phyloP scores from a whole-genome alignment of 2,113 vertebrate species.

The Smithornis capensis region DNA sequence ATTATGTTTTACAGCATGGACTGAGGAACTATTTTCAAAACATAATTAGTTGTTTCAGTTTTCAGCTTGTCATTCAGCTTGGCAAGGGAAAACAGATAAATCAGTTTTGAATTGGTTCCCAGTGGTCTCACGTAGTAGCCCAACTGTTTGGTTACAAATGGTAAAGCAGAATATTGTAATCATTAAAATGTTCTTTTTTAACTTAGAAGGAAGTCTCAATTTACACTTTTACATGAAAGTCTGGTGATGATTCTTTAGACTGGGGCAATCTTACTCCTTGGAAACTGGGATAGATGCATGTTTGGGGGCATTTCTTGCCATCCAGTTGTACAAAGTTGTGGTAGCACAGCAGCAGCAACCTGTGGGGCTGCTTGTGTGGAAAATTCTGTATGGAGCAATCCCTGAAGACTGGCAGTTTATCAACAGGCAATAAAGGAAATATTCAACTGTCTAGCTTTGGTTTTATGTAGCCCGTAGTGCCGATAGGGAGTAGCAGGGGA shows the following conservation, averaged over 20 bases:
- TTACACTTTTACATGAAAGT: not conserved
- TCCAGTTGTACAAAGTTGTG: not conserved
- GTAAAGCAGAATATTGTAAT: not conserved
- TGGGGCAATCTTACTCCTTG: not conserved
- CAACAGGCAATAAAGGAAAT: conserved; percentile 30
- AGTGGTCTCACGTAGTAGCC: not conserved
- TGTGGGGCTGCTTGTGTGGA: not conserved
- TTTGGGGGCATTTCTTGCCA: not conserved
- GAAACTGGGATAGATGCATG: not conserved
- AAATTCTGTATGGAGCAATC: not conserved
- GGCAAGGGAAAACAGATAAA: not conserved
- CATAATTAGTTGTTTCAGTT: not conserved
- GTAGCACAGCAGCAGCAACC: not conserved
- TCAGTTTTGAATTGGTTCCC: not conserved
- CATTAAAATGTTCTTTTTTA: not conserved
- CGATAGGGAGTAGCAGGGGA: conserved; percentile 19
- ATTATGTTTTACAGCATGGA: not conserved
- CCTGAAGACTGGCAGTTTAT: not conserved
- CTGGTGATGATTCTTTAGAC: not conserved
- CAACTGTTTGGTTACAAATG: conserved; percentile 41
- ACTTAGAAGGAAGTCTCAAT: not conserved
- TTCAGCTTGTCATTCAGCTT: conserved; percentile 8
- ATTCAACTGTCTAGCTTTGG: conserved; percentile 1
- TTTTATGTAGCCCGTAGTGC: not conserved
- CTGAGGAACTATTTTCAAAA: not conserved